These are phyloP conservation scores for Fringilla coelebs DNA, from an alignment of 2,797 vertebrate species.

Conservation along the genomic window DNA sequence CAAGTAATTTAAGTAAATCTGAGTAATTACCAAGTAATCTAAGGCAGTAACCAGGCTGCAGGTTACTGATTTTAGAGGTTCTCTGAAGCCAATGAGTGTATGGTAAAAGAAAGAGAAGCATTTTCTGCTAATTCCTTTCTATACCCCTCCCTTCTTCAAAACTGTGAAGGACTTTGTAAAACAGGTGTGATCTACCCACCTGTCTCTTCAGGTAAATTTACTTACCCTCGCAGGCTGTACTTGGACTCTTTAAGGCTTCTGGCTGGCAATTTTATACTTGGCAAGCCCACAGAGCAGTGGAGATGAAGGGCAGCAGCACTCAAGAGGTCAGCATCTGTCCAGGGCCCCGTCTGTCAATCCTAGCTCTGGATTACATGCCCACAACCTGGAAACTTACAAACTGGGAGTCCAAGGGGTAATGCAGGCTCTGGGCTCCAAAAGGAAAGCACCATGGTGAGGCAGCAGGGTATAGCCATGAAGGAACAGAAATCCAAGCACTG, in stretches of 20 bases:
- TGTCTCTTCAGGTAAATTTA: background rate
- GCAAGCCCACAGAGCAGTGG: background rate
- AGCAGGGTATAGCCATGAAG: background rate
- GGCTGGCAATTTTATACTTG: background rate
- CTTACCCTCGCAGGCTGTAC: background rate
- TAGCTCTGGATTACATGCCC: background rate
- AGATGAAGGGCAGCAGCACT: background rate
- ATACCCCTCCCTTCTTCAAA: background rate
- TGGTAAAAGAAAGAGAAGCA: background rate
- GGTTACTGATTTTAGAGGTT: background rate
- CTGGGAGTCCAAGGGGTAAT: background rate
- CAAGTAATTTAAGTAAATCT: background rate
- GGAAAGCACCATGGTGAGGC: background rate
- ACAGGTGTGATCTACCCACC: fast-evolving
- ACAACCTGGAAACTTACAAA: background rate
- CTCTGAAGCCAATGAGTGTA: background rate
- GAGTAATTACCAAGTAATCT: background rate
- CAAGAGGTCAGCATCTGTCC: background rate
- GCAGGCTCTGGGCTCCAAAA: fast-evolving
- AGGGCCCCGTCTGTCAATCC: background rate
- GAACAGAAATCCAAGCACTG: background rate
- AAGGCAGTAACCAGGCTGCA: background rate
- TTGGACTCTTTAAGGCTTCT: background rate
- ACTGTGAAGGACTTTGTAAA: background rate
- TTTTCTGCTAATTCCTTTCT: background rate